phyloP scores from a whole-genome alignment of 2,888 invertebrate genomes.

The Apantesis nais region DNA sequence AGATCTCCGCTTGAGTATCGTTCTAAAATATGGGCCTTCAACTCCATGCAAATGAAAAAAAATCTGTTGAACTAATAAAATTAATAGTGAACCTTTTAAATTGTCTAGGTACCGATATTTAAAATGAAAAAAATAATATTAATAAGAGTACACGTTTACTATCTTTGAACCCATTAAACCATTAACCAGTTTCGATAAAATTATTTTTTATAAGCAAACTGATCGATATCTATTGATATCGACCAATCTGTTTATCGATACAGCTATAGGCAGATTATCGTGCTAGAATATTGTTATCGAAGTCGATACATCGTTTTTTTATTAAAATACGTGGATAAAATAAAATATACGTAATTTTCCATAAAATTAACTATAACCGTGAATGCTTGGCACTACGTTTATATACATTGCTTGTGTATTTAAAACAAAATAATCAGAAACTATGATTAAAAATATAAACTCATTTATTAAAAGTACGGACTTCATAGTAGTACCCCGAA shows the following conservation, averaged over 20 bases:
- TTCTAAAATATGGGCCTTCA: no score
- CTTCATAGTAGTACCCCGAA: not conserved
- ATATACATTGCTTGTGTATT: constrained; percentile 17
- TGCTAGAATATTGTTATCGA: constrained; percentile 39
- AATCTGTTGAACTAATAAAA: constrained; percentile 6
- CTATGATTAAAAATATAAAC: no score
- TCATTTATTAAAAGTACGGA: not conserved
- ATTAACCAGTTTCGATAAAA: constrained; percentile 29
- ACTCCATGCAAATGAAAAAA: constrained; percentile 6
- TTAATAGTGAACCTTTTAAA: constrained; percentile 3
- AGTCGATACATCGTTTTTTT: constrained; percentile 33
- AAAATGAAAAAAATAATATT: constrained; percentile 1
- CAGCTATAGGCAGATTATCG: constrained; percentile 35
- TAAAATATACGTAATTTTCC: not conserved
- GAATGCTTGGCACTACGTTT: constrained; percentile 27
- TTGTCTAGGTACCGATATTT: constrained; percentile 16
- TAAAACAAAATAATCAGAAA: not conserved
- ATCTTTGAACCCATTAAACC: constrained; percentile 37
- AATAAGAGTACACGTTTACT: not conserved
- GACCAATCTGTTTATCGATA: constrained; percentile 23
- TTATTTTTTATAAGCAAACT: constrained; percentile 26
- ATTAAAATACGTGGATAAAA: no score
- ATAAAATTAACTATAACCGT: not conserved
- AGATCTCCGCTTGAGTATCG: no score
- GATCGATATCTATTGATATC: no score